phyloP scores from a whole-genome alignment of 2,113 vertebrate genomes.

The Otis tarda region DNA sequence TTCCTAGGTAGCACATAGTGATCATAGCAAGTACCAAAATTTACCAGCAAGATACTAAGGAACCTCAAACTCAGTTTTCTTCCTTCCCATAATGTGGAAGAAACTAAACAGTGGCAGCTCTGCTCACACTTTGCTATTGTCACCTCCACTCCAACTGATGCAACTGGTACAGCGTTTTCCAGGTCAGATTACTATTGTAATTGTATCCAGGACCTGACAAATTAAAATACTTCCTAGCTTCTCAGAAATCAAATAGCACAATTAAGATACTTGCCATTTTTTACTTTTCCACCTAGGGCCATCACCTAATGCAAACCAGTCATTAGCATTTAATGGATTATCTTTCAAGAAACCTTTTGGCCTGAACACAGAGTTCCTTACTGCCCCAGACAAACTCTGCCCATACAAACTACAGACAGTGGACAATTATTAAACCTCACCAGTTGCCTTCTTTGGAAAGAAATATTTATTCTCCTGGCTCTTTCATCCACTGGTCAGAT shows the following conservation, averaged over 20 bases:
- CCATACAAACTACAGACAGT: background rate
- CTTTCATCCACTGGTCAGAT: background rate
- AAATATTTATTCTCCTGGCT: background rate
- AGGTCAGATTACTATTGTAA: background rate
- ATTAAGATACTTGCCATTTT: background rate
- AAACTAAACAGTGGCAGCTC: background rate
- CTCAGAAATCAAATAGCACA: background rate
- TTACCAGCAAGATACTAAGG: background rate
- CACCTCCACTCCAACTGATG: background rate
- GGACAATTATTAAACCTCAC: background rate
- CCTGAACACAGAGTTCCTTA: background rate
- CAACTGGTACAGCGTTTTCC: background rate
- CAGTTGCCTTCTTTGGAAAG: background rate
- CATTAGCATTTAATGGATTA: background rate
- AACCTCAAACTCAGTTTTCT: background rate
- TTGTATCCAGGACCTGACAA: background rate
- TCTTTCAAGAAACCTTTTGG: background rate
- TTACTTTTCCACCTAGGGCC: background rate
- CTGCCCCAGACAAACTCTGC: background rate
- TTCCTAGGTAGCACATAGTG: background rate
- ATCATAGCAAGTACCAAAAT: background rate
- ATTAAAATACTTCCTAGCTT: background rate
- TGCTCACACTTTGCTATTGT: background rate
- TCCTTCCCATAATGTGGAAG: background rate
- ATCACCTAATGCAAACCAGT: background rate